Base-by-base conservation (phyloP, 2,888 invertebrate genomes). In the Stenichneumon culpator region DNA sequence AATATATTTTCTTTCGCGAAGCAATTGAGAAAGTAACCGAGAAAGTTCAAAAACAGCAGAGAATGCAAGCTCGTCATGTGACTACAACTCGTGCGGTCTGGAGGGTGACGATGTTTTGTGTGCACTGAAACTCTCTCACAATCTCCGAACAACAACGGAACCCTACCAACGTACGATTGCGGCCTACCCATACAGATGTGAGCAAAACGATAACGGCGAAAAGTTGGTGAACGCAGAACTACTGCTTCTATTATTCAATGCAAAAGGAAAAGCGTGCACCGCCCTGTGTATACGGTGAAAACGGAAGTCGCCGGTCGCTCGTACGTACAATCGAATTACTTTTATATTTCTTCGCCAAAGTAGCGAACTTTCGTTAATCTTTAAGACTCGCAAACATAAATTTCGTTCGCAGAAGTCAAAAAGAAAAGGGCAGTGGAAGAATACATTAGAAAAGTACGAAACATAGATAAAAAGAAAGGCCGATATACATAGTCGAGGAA, bases 211-310 rank as follows among this genome's bases (percentile, higher is more conserved):
- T 86, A 85, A 86, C 73, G 74, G 73, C 78, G 77, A 67, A 87
- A 88, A 87, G 77, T 88, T 87, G 83, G 85, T 83, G 79, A 85
- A 86, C 83, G 86, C 79, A 79, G 82, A 84, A 83, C 74, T 68
- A 81, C 83, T 77, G 81, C 81, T 87, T 87, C 16, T 63, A 86
- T 86, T 87, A 88, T 87, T 85, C 82, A 67, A 60, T 57, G 75
- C 70, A 65, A 79, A 84, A 79, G 63, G 77, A 77, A 73, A 65
- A 85, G 54, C 54, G 36, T 57, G 54, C 39, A 11, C 39, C 36
- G n/a, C 19, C 14, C 32, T 7, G 63, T 75, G 72, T 77, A 7
- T 39, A 68, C 54, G 57, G 25, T 50, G 54, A 36, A 70, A 52
- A 70, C 70, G 47, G 36, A 75, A 83, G 69, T 79, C 79, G 73